These are phyloP conservation scores for Notarius lentiginosus DNA, from an alignment of 2,113 vertebrate genomes.

Conservation along the genomic window DNA sequence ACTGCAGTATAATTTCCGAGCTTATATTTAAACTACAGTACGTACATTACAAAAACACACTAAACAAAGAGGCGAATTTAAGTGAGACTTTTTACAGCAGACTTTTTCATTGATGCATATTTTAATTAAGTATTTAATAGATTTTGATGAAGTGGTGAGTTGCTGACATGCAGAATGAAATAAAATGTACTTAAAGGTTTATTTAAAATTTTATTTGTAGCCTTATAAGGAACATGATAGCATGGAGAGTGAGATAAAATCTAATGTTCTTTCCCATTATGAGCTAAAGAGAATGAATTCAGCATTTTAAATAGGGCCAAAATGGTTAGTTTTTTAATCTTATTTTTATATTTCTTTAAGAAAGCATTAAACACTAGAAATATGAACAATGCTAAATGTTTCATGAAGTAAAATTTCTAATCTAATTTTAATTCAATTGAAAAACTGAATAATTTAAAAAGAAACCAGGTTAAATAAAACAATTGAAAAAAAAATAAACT, in stretches of 20 bases:
- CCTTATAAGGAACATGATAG: not conserved
- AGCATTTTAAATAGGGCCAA: not conserved
- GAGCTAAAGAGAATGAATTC: not conserved
- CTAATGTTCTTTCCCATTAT: not conserved
- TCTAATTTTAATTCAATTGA: not conserved
- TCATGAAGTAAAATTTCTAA: not conserved
- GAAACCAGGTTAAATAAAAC: not conserved
- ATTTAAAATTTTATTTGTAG: not conserved
- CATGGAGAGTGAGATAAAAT: not conserved
- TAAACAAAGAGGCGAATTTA: not conserved
- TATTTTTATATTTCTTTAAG: not conserved
- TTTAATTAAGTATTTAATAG: not conserved
- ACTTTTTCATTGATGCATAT: not conserved
- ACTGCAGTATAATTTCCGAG: not conserved
- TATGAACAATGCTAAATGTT: not conserved
- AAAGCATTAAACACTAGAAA: not conserved
- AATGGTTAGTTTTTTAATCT: not conserved
- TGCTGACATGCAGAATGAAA: not conserved
- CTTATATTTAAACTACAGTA: not conserved
- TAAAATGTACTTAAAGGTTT: not conserved
- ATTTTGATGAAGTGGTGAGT: not conserved
- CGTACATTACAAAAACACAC: constrained; percentile 11
- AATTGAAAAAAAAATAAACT: not conserved
- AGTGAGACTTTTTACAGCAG: not conserved
- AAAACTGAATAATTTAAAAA: not conserved